Conservation (phyloP, 92 coral and sea anemone species). For the Porites lobata region DNA sequence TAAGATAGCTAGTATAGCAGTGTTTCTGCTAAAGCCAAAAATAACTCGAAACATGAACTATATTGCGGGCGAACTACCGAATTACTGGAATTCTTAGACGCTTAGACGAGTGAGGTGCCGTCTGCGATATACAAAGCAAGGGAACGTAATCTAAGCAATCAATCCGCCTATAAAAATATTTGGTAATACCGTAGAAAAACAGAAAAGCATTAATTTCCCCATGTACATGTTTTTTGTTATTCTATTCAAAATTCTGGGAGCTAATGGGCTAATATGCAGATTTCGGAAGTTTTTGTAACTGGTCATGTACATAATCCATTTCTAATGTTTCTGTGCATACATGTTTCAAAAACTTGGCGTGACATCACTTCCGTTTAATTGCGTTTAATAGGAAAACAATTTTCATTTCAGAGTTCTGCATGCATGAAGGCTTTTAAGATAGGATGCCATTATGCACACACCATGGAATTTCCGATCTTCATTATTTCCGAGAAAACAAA, state of each 20-base stretch:
- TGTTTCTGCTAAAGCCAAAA: not conserved
- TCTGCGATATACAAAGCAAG: not conserved
- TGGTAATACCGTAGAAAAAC: too few species aligned
- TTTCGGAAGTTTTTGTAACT: not conserved
- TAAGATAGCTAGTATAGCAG: not conserved
- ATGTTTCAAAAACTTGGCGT: conserved; percentile 10
- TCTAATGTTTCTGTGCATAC: not conserved
- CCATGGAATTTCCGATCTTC: not conserved
- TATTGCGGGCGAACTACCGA: not conserved
- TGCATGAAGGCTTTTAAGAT: not conserved
- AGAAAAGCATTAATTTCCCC: not conserved
- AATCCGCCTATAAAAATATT: not conserved
- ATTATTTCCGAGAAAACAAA: conserved; percentile 6
- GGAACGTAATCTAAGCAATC: too few species aligned
- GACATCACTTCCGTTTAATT: conserved; percentile 46
- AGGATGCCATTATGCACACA: conserved; percentile 18
- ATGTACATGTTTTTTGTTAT: not conserved
- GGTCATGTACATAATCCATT: not conserved
- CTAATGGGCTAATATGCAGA: not conserved
- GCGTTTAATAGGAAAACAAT: conserved; percentile 15
- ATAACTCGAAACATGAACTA: conserved; percentile 15
- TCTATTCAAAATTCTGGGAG: not conserved
- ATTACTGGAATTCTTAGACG: conserved; percentile 10
- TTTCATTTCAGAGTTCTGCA: not conserved
- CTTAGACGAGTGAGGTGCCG: not conserved